Percentiles rank a stretch among this genome's conserved stretches.
These are phyloP conservation scores for Pseudomyrmex dendroicus DNA, from an alignment of 1,140 invertebrate genomes.

Conservation along the genomic window DNA sequence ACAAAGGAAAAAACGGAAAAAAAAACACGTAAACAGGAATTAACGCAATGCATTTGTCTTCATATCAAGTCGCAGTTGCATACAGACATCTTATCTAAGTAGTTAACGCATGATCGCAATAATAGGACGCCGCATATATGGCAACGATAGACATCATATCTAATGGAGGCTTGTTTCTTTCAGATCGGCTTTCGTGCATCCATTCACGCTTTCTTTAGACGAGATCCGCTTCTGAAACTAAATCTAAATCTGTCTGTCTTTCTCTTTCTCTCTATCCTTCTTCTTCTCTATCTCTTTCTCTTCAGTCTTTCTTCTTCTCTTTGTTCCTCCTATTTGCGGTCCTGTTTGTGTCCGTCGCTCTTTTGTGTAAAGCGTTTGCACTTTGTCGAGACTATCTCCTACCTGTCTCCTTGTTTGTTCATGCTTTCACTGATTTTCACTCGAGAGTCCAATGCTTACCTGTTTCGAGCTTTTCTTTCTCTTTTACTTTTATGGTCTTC, in stretches of 20 bases:
- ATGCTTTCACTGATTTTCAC: constrained; percentile 53
- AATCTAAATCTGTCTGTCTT: constrained; percentile 41
- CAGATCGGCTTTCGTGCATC: constrained; percentile 59
- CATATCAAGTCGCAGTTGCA: constrained; percentile 5
- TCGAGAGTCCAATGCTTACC: not conserved
- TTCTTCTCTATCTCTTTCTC: constrained; percentile 34
- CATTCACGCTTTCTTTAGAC: constrained; percentile 57
- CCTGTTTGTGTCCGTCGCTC: constrained; percentile 29
- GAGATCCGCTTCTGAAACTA: constrained; percentile 37
- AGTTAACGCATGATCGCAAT: constrained; percentile 66
- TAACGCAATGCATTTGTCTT: not conserved
- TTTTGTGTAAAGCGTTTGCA: constrained; percentile 18
- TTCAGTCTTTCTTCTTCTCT: constrained; percentile 2
- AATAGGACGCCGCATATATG: constrained; percentile 61
- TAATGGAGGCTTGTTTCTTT: constrained; percentile 67
- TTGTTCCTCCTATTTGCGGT: constrained; percentile 38
- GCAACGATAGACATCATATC: constrained; percentile 58
- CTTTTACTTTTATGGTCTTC: not conserved
- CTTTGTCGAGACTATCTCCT: constrained; percentile 1
- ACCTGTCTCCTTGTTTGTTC: constrained; percentile 26
- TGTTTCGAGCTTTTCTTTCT: constrained; percentile 12
- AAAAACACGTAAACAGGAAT: not conserved
- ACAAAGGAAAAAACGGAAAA: not conserved
- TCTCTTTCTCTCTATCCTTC: constrained; percentile 51
- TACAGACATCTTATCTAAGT: constrained; percentile 16